Conservation (phyloP, 2,888 invertebrate species). For the Polietes domitor region DNA sequence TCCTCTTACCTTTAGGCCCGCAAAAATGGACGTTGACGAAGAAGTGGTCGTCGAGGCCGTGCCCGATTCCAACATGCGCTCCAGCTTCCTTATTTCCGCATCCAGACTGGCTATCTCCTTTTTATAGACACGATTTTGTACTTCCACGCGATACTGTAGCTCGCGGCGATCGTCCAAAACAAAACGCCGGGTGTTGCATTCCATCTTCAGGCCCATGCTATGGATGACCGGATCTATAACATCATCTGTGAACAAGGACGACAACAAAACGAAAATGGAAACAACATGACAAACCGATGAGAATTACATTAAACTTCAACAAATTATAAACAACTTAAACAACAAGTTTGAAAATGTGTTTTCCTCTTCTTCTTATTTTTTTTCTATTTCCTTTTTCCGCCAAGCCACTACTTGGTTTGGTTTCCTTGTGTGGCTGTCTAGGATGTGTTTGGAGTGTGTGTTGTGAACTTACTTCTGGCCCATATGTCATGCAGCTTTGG, state of each 20-base stretch:
- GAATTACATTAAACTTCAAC: constrained; percentile 20
- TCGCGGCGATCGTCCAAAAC: constrained; percentile 92
- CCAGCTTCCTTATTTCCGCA: constrained; percentile 88
- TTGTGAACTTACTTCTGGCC: constrained; percentile 82
- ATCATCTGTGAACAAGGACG: constrained; percentile 81
- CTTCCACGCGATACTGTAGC: constrained; percentile 91
- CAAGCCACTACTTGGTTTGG: neutral
- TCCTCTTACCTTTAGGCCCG: constrained; percentile 72
- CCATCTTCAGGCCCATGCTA: constrained; percentile 93
- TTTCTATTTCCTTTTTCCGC: constrained; percentile 19
- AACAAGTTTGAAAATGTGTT: neutral
- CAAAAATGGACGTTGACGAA: constrained; percentile 79
- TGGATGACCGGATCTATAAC: constrained; percentile 91
- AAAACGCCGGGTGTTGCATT: constrained; percentile 92
- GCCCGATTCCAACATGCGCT: constrained; percentile 86
- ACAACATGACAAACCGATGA: neutral
- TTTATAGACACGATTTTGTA: constrained; percentile 94
- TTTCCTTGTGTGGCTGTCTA: neutral
- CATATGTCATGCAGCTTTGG: constrained; percentile 91
- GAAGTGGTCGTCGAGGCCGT: constrained; percentile 83
- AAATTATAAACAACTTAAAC: constrained; percentile 36
- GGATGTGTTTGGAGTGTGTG: neutral
- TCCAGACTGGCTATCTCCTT: constrained; percentile 90
- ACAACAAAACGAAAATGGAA: constrained; percentile 13
- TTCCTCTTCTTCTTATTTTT: too few species aligned